These are phyloP conservation scores for Dasypolia templi DNA, from an alignment of 2,888 invertebrate species.

Conservation along the genomic window DNA sequence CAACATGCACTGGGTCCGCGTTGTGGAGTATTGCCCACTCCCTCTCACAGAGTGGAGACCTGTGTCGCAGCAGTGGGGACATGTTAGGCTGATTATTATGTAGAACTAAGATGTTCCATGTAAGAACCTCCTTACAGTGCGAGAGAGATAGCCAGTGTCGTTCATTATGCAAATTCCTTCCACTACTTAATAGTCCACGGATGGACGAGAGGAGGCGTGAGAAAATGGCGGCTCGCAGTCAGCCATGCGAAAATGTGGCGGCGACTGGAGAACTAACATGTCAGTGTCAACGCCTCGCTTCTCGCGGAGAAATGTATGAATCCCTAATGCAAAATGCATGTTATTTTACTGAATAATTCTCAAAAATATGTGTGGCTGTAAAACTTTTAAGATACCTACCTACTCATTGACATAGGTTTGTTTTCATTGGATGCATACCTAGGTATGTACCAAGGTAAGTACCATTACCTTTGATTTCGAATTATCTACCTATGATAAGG, in stretches of 20 bases:
- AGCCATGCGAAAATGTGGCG: slow-evolving; percentile 67
- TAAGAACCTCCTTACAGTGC: slow-evolving; percentile 48
- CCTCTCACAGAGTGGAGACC: too few species aligned
- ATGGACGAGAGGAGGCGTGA: slow-evolving; percentile 78
- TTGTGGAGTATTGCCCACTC: too few species aligned
- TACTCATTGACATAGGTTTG: slow-evolving; percentile 21
- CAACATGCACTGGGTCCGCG: too few species aligned
- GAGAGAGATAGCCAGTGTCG: slow-evolving; percentile 68
- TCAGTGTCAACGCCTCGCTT: slow-evolving; percentile 52
- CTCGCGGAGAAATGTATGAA: slow-evolving; percentile 50
- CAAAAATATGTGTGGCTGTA: slow-evolving; percentile 36
- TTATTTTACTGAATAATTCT: slow-evolving; percentile 53
- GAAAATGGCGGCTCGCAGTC: slow-evolving; percentile 77
- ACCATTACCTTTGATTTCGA: background rate
- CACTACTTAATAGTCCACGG: slow-evolving; percentile 81
- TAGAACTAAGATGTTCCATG: slow-evolving; percentile 11
- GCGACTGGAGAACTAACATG: slow-evolving; percentile 48
- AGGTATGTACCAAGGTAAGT: too few species aligned
- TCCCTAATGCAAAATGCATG: slow-evolving; percentile 60
- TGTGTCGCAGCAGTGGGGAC: too few species aligned
- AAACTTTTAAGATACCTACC: slow-evolving; percentile 9
- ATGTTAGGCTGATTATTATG: too few species aligned
- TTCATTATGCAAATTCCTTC: slow-evolving; percentile 83
- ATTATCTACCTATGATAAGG: background rate
- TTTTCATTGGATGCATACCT: slow-evolving; percentile 16